phyloP scores from a whole-genome alignment of 2,888 invertebrate species.

The Amiota mariae region DNA sequence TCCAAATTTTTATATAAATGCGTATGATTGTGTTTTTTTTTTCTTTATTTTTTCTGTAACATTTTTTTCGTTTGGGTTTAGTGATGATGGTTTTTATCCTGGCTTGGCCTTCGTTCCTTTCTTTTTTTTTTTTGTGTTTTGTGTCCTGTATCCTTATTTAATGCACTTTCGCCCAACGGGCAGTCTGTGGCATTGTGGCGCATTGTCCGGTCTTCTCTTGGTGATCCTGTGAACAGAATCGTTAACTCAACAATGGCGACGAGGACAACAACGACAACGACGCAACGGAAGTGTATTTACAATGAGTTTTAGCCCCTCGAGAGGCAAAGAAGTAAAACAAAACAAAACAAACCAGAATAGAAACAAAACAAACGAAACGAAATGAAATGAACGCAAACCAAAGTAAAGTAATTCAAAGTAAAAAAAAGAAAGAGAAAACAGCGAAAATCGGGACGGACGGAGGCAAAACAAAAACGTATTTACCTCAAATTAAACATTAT shows the following conservation, averaged over 20 bases:
- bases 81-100: neutral
- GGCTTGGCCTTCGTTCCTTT: neutral
- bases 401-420: neutral
- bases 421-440: neutral
- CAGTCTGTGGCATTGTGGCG: conserved; percentile 12
- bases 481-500: conserved; percentile 73
- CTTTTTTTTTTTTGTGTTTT: conserved; percentile 13
- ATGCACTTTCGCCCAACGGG: conserved; percentile 29
- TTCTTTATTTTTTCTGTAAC: neutral
- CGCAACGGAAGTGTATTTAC: conserved; percentile 27
- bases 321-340: conserved; percentile 44
- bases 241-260: neutral
- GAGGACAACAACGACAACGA: conserved; percentile 20
- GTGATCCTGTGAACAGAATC: neutral
- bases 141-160: conserved; percentile 17
- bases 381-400: neutral
- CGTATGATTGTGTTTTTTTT: neutral
- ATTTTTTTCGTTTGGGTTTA: neutral
- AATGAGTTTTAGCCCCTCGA: conserved; percentile 29
- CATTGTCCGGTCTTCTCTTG: neutral
- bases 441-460: conserved; percentile 2
- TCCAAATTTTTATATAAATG: neutral
- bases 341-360: conserved; percentile 35
- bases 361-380: conserved; percentile 21
- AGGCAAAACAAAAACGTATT: conserved; percentile 62